Conservation (phyloP, 2,113 vertebrate genomes). For the Accipiter cooperii region DNA sequence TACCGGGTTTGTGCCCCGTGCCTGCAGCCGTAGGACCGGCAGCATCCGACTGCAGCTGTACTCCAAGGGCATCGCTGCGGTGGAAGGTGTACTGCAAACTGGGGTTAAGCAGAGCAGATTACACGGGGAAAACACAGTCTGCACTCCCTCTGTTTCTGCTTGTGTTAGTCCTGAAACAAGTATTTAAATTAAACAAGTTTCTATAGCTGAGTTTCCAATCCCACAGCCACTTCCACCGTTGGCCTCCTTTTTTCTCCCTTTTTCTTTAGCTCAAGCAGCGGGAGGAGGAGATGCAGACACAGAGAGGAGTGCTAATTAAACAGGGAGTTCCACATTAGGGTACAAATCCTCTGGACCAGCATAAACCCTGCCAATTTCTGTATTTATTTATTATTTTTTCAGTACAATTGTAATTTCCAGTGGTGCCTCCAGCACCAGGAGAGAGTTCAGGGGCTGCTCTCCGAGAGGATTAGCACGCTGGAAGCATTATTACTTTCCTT, state of each 20-base stretch:
- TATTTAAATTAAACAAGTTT: constrained; percentile 45
- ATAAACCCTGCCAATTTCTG: constrained; percentile 48
- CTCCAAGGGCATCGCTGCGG: neutral
- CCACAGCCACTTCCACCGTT: constrained; percentile 9
- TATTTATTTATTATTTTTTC: constrained; percentile 63
- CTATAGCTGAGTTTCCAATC: neutral
- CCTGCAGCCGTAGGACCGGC: neutral
- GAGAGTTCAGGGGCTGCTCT: constrained; percentile 55
- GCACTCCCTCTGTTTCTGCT: neutral
- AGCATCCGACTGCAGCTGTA: neutral
- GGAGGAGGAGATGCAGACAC: constrained; percentile 8
- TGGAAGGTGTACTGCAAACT: neutral
- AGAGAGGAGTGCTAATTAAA: constrained; percentile 62
- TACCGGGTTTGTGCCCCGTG: neutral
- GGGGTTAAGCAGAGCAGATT: constrained; percentile 4
- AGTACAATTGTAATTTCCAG: constrained; percentile 49
- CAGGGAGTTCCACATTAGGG: constrained; percentile 61
- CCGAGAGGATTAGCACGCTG: constrained; percentile 49
- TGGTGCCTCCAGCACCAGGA: constrained; percentile 39
- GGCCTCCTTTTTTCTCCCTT: constrained; percentile 2
- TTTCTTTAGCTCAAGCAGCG: neutral
- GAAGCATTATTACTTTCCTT: constrained; percentile 63
- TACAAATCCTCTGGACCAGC: constrained; percentile 57
- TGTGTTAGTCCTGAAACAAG: neutral
- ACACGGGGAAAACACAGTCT: neutral